Evolutionary conservation across 2,797 vertebrate genomes (phyloP), one percentile per base, ranked within the genome.

Genomic region (Huso huso): DNA sequence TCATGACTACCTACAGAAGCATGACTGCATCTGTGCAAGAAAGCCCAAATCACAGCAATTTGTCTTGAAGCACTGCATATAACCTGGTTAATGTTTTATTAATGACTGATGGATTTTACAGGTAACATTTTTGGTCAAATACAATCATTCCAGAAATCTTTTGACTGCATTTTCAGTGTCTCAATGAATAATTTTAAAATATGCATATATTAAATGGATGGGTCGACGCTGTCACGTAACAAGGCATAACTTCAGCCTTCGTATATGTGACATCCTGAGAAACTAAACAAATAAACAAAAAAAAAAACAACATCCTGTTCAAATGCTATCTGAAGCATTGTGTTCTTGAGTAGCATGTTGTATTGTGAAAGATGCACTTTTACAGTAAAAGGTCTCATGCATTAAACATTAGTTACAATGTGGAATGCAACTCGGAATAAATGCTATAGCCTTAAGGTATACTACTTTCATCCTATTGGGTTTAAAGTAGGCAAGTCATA

Each of bases 101-200:
- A 58, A 58, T 58, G 55, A 58, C 4, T 58, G 55, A 58, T n/a
- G 15, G 7, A 58, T 58, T 58, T 58, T n/a, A 58, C 55, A 58
- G 55, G 55, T 1, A 58, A 58, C 55, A 58, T 58, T 11, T 58
- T 58, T 13, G 12, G 12, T 58, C 55, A 58, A 58, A 58, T 15
- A 13, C 55, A 58, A 58, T 13, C 12, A 13, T 58, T 58, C 12
- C 55, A 58, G 12, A 58, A 58, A 58, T 58, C 55, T 15, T 37
- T 37, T n/a, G 12, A 58, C 55, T 58, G 55, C 10, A 58, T 58
- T 58, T 58, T 37, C 37, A 37, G 37, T 58, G 55, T 58, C 12
- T 58, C 15, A 58, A 58, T 58, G 55, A 58, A 58, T 13, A 58
- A n/a, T 58, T 58, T 37, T 37, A 58, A 15, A n/a, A 58, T 58